Conservation (phyloP, 2,113 vertebrate genomes). For the Podiceps cristatus region DNA sequence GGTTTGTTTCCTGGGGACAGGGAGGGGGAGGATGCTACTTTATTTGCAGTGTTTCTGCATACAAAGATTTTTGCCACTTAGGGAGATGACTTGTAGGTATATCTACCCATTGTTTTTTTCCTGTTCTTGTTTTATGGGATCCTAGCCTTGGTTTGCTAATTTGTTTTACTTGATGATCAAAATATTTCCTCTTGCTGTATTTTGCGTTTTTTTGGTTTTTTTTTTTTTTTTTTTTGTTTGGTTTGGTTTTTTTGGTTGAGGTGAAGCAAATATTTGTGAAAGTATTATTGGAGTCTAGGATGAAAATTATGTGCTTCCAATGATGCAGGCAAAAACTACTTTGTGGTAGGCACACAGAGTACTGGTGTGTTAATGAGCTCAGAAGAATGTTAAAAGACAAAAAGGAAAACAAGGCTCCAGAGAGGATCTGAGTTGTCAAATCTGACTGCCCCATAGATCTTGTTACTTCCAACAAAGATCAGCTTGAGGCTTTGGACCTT, state of each 20-base stretch:
- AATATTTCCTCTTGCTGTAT: background rate
- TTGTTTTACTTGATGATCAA: conserved; percentile 2
- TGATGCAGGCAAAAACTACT: background rate
- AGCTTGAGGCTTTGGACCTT: background rate
- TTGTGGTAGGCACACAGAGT: background rate
- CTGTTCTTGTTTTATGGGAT: background rate
- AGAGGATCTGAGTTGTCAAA: background rate
- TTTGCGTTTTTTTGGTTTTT: background rate
- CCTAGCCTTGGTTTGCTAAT: background rate
- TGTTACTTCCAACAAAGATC: background rate
- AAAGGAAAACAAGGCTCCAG: background rate
- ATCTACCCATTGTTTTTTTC: background rate
- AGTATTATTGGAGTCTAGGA: background rate
- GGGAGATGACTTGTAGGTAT: background rate
- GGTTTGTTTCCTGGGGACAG: background rate
- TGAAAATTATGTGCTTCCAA: background rate
- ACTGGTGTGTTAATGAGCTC: background rate
- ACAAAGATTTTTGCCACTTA: background rate
- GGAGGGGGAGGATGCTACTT: background rate
- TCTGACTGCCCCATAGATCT: background rate
- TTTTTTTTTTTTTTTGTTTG: background rate
- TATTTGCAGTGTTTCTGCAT: background rate
- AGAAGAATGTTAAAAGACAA: background rate
- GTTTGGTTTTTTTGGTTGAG: background rate
- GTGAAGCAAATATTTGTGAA: background rate